Evolutionary conservation across 2,888 invertebrate species (phyloP).

Genomic region (Julus scanicus): DNA sequence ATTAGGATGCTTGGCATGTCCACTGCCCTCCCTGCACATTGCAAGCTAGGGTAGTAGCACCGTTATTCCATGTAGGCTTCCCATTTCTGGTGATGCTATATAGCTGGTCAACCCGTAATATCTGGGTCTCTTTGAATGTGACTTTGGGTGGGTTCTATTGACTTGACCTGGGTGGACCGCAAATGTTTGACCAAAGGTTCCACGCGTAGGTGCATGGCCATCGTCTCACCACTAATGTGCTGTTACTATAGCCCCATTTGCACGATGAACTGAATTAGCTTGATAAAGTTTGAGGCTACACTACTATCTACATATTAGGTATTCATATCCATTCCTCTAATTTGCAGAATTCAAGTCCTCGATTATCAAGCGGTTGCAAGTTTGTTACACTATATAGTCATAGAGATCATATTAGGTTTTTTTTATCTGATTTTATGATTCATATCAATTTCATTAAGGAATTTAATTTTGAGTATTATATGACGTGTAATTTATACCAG

Average conservation of each 20-base stretch:
- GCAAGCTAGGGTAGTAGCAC: not conserved
- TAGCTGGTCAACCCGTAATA: not conserved
- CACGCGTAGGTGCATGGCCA: not conserved
- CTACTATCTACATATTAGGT: not conserved
- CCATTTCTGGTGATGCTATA: not conserved
- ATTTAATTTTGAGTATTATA: not conserved
- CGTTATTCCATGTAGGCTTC: not conserved
- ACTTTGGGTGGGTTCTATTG: not conserved
- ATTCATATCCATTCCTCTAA: too few relatives aligned
- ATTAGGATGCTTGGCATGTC: not conserved
- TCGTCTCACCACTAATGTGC: not conserved
- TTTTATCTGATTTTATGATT: not conserved
- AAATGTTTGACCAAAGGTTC: not conserved
- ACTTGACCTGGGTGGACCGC: slow-evolving; percentile 15
- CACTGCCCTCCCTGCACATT: not conserved
- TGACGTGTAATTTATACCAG: not conserved
- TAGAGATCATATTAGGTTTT: too few relatives aligned
- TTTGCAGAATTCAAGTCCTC: too few relatives aligned
- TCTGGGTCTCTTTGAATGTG: not conserved
- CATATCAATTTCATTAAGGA: not conserved
- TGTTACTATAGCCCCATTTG: not conserved
- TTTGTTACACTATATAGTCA: too few relatives aligned
- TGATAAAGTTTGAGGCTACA: not conserved
- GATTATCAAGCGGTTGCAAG: too few relatives aligned
- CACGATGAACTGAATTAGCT: not conserved